These are phyloP conservation scores for Hermaeophaga mercurialis DNA, from an alignment of 2,888 invertebrate species.

Conservation along the genomic window DNA sequence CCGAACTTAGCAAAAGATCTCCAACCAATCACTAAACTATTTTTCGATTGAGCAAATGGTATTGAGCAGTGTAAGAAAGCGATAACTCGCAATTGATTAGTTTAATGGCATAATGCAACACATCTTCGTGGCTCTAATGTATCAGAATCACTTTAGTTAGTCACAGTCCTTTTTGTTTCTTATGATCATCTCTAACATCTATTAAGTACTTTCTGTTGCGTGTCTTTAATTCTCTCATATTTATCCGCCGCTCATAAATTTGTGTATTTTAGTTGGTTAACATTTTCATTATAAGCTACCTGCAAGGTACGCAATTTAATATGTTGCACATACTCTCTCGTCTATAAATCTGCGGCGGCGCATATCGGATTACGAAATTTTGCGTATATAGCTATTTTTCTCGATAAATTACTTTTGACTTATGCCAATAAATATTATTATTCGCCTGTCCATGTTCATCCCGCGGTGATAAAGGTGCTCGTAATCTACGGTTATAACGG, in stretches of 20 bases:
- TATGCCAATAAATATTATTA: conserved; percentile 36
- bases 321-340: conserved; percentile 37
- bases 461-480: conserved; percentile 29
- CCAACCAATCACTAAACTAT: too few species aligned
- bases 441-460: conserved; percentile 33
- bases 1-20: too few species aligned
- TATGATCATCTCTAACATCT: too few species aligned
- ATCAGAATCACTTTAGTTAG: too few species aligned
- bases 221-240: conserved; percentile 26
- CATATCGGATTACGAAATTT: conserved; percentile 36
- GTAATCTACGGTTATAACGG: conserved; percentile 30
- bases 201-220: too few species aligned
- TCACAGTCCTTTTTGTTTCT: too few species aligned
- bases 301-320: conserved; percentile 40
- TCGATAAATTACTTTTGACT: conserved; percentile 37
- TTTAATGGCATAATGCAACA: too few species aligned
- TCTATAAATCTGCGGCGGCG: conserved; percentile 37
- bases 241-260: conserved; percentile 33
- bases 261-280: conserved; percentile 39
- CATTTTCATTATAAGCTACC: conserved; percentile 42
- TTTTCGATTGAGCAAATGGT: too few species aligned
- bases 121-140: too few species aligned
- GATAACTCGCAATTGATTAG: too few species aligned
- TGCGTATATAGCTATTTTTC: conserved; percentile 29
- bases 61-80: too few species aligned